These are phyloP conservation scores for Nesidiocoris tenuis DNA, from an alignment of 2,888 invertebrate species.

Conservation along the genomic window DNA sequence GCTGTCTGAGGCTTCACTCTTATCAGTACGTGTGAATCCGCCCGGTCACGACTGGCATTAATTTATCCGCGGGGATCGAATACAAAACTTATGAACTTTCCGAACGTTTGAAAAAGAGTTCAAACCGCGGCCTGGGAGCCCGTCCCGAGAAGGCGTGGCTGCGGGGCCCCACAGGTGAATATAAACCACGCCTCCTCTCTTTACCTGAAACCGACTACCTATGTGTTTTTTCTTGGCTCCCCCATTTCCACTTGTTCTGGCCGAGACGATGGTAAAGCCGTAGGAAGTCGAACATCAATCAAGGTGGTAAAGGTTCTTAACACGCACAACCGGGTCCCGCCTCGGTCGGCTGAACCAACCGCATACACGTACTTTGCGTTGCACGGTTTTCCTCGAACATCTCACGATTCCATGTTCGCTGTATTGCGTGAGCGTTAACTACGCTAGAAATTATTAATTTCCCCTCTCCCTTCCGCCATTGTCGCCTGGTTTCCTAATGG, in stretches of 20 bases:
- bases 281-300: background rate
- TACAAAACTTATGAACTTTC: background rate
- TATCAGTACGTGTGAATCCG: no score
- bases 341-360: background rate
- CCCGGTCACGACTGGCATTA: no score
- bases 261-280: background rate
- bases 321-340: background rate
- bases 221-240: background rate
- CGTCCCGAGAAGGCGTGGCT: background rate
- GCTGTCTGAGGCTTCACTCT: no score
- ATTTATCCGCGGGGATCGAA: no score
- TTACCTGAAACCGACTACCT: background rate
- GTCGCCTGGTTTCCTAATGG: no score
- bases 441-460: background rate
- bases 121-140: background rate
- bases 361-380: background rate
- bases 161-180: background rate
- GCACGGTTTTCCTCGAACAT: background rate
- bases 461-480: background rate
- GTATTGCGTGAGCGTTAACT: background rate
- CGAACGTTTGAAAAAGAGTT: background rate
- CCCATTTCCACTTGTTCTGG: background rate
- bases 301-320: background rate
- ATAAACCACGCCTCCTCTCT: background rate
- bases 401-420: background rate